These are phyloP conservation scores for Patella caerulea DNA, from an alignment of 2,888 invertebrate species.

Conservation along the genomic window DNA sequence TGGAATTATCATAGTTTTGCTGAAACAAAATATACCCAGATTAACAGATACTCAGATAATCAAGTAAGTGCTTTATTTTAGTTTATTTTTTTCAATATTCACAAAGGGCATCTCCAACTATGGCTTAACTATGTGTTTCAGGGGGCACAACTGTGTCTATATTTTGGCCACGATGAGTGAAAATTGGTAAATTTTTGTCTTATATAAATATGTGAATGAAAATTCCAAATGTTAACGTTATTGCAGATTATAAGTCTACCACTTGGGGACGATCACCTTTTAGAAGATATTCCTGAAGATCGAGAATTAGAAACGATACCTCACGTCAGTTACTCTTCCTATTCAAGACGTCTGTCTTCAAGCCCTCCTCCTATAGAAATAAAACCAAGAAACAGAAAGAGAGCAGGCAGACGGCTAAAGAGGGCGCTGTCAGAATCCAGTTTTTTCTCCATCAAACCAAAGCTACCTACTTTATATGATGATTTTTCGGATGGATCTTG, in stretches of 20 bases:
- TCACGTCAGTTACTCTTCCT: slow-evolving; percentile 10
- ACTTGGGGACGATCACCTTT: slow-evolving; percentile 53
- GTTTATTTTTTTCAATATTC: too few relatives aligned
- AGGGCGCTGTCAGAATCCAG: slow-evolving; percentile 30
- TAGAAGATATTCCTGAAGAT: slow-evolving; percentile 61
- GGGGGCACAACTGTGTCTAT: too few relatives aligned
- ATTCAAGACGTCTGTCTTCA: background rate
- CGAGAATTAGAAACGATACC: slow-evolving; percentile 42
- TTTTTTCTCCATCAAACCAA: slow-evolving; percentile 23
- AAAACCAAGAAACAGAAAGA: background rate
- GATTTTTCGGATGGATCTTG: slow-evolving; percentile 32
- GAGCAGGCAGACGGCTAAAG: background rate
- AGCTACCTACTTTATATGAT: slow-evolving; percentile 29
- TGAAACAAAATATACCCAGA: background rate
- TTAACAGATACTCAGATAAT: too few relatives aligned
- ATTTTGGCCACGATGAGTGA: too few relatives aligned
- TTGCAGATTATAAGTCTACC: background rate
- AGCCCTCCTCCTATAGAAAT: slow-evolving; percentile 14
- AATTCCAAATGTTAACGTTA: background rate
- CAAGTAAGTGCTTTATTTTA: too few relatives aligned
- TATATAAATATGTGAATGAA: too few relatives aligned
- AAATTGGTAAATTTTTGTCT: too few relatives aligned
- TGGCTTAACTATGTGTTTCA: too few relatives aligned
- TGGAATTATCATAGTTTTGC: slow-evolving; percentile 7
- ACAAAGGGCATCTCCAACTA: too few relatives aligned